phyloP scores from a whole-genome alignment of 2,797 vertebrate species.

The Syngnathus acus region DNA sequence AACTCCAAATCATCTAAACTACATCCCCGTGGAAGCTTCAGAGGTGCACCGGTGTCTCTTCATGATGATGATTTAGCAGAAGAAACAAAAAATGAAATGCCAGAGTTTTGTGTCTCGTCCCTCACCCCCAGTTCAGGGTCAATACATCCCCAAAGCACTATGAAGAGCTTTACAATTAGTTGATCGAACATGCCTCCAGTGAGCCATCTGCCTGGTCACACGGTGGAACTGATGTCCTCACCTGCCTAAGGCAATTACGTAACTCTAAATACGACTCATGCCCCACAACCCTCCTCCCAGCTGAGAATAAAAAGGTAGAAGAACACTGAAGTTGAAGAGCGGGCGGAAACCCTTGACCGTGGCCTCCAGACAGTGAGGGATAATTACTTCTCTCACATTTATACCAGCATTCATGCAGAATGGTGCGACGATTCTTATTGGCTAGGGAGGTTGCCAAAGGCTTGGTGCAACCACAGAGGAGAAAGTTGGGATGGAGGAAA shows the following conservation, averaged over 20 bases:
- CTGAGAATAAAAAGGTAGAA: conserved; percentile 47
- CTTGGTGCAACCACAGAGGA: not conserved
- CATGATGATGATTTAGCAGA: conserved; percentile 9
- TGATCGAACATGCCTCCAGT: conserved; percentile 57
- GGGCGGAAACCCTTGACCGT: conserved; percentile 24
- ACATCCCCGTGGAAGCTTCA: not conserved
- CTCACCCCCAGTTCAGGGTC: conserved; percentile 23
- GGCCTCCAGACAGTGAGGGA: conserved; percentile 55
- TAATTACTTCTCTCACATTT: conserved; percentile 70
- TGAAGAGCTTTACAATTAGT: conserved; percentile 53
- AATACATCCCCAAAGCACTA: conserved; percentile 21
- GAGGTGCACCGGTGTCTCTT: conserved; percentile 6
- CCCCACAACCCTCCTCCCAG: conserved; percentile 32
- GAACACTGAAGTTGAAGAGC: conserved; percentile 34
- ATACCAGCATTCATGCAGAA: conserved; percentile 52
- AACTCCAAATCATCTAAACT: conserved; percentile 18
- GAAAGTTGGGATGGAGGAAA: conserved; percentile 30
- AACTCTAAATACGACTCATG: conserved; percentile 54
- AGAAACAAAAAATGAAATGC: not conserved
- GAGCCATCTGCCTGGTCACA: conserved; percentile 51
- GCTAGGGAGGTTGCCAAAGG: conserved; percentile 15
- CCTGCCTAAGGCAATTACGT: conserved; percentile 65
- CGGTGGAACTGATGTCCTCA: conserved; percentile 61
- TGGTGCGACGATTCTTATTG: conserved; percentile 36
- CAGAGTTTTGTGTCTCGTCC: conserved; percentile 27